Conservation (phyloP, 2,113 vertebrate genomes). For the Theristicus caerulescens region DNA sequence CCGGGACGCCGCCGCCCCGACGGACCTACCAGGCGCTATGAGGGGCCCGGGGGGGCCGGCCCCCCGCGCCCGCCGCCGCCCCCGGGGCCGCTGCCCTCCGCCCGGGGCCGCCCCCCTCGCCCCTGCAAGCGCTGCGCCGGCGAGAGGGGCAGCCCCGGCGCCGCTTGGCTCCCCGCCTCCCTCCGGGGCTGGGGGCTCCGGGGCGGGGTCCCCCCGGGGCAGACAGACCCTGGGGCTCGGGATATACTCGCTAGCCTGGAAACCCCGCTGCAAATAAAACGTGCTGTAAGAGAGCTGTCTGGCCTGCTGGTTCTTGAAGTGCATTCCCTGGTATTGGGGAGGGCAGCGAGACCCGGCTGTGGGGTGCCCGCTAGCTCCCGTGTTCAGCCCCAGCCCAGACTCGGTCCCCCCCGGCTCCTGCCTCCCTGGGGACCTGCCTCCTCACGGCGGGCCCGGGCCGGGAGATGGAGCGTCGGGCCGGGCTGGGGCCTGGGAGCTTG, state of each 20-base stretch:
- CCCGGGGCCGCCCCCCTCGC: background rate
- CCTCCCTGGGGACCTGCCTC: too few relatives aligned
- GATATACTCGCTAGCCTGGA: background rate
- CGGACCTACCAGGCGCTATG: slow-evolving; percentile 93
- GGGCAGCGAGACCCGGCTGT: background rate
- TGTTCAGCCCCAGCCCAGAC: background rate
- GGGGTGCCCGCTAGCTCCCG: background rate
- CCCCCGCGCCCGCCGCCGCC: background rate
- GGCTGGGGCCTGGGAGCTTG: background rate
- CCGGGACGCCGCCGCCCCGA: slow-evolving; percentile 78
- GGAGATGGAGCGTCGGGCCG: accelerated
- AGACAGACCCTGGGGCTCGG: background rate
- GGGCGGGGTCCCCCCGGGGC: background rate
- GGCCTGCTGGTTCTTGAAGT: slow-evolving; percentile 20
- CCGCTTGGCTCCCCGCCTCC: background rate
- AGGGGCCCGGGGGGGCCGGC: background rate
- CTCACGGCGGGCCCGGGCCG: accelerated
- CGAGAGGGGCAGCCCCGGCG: background rate
- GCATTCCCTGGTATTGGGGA: background rate
- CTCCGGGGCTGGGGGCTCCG: background rate
- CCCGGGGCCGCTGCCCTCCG: background rate
- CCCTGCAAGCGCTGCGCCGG: background rate
- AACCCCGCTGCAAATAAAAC: slow-evolving; percentile 70
- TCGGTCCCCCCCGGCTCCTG: background rate
- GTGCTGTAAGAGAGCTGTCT: slow-evolving; percentile 29